These are phyloP conservation scores for Drosophila tanythrix DNA, from an alignment of 2,888 invertebrate species.

Conservation along the genomic window DNA sequence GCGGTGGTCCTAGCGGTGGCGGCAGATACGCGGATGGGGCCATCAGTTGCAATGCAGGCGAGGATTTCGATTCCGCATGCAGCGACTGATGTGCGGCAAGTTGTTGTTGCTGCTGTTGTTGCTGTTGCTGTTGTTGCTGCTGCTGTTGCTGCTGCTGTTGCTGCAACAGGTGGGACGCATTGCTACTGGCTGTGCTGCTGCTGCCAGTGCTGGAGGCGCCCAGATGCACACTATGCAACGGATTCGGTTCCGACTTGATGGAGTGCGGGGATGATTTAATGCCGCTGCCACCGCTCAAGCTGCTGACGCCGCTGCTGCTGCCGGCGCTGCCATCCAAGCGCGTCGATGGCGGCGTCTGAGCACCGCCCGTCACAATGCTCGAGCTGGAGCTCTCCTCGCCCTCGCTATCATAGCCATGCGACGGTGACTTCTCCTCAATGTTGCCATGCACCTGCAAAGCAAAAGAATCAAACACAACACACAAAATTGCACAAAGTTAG, in stretches of 20 bases:
- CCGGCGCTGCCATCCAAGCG: conserved; percentile 75
- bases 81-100: conserved; percentile 41
- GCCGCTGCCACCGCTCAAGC: conserved; percentile 72
- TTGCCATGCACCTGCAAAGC: conserved; percentile 88
- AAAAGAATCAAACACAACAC: background rate
- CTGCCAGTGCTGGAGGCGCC: conserved; percentile 82
- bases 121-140: conserved; percentile 67
- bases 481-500: background rate
- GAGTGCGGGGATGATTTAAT: conserved; percentile 84
- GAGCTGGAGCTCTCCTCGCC: conserved; percentile 94
- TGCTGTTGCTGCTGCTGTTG: conserved; percentile 69
- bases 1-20: conserved; percentile 83
- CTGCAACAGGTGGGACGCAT: conserved; percentile 74
- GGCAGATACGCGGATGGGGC: conserved; percentile 83
- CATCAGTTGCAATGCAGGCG: conserved; percentile 82
- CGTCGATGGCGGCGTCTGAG: conserved; percentile 84
- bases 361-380: conserved; percentile 86
- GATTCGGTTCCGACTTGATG: conserved; percentile 84
- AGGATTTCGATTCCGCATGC: conserved; percentile 72
- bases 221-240: conserved; percentile 78
- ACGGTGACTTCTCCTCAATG: conserved; percentile 89
- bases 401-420: conserved; percentile 92
- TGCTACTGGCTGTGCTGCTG: conserved; percentile 79
- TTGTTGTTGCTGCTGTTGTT: conserved; percentile 52
- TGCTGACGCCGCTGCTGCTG: conserved; percentile 74